phyloP scores from a whole-genome alignment of 2,797 vertebrate genomes.

The Hephaestus fuliginosus region DNA sequence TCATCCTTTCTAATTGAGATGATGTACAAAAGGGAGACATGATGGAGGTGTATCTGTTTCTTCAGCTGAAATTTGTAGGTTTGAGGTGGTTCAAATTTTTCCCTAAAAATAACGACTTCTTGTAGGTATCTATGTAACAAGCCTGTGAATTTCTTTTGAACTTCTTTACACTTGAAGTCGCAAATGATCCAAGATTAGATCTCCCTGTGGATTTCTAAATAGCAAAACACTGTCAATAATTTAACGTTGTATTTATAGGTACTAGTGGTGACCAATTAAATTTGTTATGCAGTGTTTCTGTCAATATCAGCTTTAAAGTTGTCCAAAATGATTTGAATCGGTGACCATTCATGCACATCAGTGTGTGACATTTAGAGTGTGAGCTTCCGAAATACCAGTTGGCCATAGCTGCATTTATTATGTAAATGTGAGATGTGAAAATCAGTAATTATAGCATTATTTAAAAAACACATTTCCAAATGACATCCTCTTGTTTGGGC shows the following conservation, averaged over 20 bases:
- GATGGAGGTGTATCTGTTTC: no score
- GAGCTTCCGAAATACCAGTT: constrained; percentile 43
- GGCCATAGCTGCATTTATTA: constrained; percentile 39
- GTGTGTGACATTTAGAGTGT: constrained; percentile 61
- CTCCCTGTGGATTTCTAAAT: not conserved
- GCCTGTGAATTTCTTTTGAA: not conserved
- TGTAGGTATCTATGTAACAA: not conserved
- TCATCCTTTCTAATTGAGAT: not conserved
- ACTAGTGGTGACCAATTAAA: constrained; percentile 29
- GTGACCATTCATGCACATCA: constrained; percentile 57
- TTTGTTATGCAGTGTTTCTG: constrained; percentile 36
- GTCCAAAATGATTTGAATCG: constrained; percentile 40
- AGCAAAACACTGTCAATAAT: not conserved
- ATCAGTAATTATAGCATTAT: constrained; percentile 53
- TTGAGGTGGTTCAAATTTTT: no score
- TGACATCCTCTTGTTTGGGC: constrained; percentile 28
- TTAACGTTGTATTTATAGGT: not conserved
- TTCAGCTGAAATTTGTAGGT: no score
- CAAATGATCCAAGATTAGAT: not conserved
- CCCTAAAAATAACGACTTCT: not conserved
- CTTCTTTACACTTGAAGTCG: not conserved
- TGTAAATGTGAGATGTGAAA: constrained; percentile 53
- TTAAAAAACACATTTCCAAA: constrained; percentile 45
- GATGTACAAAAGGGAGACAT: not conserved
- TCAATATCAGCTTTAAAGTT: constrained; percentile 47